These are phyloP conservation scores for Zophobas morio DNA, from an alignment of 1,140 invertebrate genomes.

Conservation along the genomic window DNA sequence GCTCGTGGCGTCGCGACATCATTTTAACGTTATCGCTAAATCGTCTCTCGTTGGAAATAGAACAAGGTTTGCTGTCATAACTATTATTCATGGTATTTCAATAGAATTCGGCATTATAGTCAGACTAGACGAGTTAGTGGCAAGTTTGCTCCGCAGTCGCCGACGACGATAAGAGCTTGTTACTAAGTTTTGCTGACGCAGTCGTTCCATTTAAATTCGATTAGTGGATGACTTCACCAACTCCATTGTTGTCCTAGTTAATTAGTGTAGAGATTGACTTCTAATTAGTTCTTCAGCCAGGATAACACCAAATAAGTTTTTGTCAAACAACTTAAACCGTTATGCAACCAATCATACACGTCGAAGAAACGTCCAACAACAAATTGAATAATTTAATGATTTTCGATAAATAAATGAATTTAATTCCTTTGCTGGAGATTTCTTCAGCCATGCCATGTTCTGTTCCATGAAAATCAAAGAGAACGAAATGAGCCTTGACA, in stretches of 20 bases:
- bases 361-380: too few species aligned
- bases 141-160: constrained; percentile 5
- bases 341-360: too few species aligned
- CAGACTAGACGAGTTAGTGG: constrained; percentile 12
- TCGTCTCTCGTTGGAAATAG: background rate
- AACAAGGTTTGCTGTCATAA: background rate
- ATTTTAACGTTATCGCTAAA: too few species aligned
- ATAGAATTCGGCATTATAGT: constrained; percentile 26
- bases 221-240: constrained; percentile 34
- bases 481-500: constrained; percentile 35
- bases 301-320: too few species aligned
- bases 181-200: constrained; percentile 30
- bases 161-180: constrained; percentile 29
- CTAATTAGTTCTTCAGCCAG: constrained; percentile 23
- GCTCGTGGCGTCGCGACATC: background rate
- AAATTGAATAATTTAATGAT: too few species aligned
- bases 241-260: constrained; percentile 31
- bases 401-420: too few species aligned
- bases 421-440: too few species aligned
- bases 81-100: constrained; percentile 37
- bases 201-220: constrained; percentile 30
- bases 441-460: constrained; percentile 15
- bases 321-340: too few species aligned
- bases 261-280: constrained; percentile 18
- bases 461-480: constrained; percentile 25